Base-by-base conservation (phyloP, 2,888 invertebrate species). In the Schrankia costaestrigalis region DNA sequence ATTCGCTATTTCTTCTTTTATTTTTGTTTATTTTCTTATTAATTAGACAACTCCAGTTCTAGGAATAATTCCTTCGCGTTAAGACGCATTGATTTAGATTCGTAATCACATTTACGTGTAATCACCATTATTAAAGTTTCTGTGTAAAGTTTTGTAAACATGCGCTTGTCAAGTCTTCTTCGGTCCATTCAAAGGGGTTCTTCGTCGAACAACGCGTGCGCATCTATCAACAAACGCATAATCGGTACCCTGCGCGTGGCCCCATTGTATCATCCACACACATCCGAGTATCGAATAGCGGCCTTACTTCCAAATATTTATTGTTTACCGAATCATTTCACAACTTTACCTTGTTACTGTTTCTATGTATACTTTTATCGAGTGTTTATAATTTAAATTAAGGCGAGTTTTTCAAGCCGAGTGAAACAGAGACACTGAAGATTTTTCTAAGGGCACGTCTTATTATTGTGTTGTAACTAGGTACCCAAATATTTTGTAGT, bases 141-240 rank as follows among this genome's bases (percentile, higher is more conserved):
- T 54, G 53, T 46, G 61, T 62, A 72, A 40, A 56, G 67, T 76
- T 82, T 72, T 71, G 64, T 72, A 77, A 81, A 81, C 78, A 82
- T 46, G 34, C 6, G 24, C 9, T 49, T 52, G 63, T 63, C n/a
- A n/a, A n/a, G 69, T 62, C 67, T 71, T 63, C 54, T 62, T 63
- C 48, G 48, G 48, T 54, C 61, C 70, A 74, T 75, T 71, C 69
- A 75, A 46, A n/a, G 42, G 41, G 57, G 46, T 56, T 38, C 41
- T 85, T 83, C 84, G 67, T 47, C 56, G 84, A 83, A 84, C 60
- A 56, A 63, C 83, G 78, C 79, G 81, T 82, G 85, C 80, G 68
- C 71, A 41, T 42, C 36, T 66, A 51, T 74, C 72, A 78, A 74
- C 68, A 73, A 38, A 19, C 32, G 26, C 36, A 54, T 50, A 57